phyloP scores from a whole-genome alignment of 2,797 vertebrate genomes.

The Cephalopachus bancanus region DNA sequence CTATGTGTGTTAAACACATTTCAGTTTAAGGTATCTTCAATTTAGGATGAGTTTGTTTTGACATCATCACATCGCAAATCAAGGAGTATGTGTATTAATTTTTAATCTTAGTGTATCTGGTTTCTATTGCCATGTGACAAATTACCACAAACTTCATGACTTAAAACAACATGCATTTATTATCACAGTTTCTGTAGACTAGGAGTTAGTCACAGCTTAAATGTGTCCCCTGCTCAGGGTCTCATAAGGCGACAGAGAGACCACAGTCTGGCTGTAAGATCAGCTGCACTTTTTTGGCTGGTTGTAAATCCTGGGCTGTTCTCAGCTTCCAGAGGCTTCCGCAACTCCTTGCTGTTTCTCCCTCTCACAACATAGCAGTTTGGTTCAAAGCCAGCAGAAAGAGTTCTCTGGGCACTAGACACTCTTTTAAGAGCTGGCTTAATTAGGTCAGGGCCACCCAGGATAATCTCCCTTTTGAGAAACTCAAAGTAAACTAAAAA shows the following conservation, averaged over 20 bases:
- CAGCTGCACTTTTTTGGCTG: not conserved
- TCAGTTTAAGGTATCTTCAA: not conserved
- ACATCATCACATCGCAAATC: not conserved
- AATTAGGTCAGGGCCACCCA: not conserved
- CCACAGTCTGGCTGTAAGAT: not conserved
- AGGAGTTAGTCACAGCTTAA: not conserved
- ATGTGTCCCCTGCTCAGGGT: not conserved
- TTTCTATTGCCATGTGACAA: not conserved
- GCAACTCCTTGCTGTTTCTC: not conserved
- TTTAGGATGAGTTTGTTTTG: not conserved
- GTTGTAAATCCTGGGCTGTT: not conserved
- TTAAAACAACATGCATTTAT: not conserved
- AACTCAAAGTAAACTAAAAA: conserved; percentile 42
- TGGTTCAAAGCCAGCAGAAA: not conserved
- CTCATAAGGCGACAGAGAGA: not conserved
- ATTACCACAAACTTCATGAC: not conserved
- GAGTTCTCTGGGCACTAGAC: not conserved
- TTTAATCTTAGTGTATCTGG: not conserved
- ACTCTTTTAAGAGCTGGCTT: not conserved
- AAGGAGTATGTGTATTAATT: too few species aligned
- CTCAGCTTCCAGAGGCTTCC: not conserved
- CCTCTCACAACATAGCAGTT: not conserved
- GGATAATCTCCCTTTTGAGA: not conserved
- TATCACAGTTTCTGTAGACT: not conserved
- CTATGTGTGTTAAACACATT: not conserved